Conservation (phyloP, 2,888 invertebrate species). For the Campaea margaritaria region DNA sequence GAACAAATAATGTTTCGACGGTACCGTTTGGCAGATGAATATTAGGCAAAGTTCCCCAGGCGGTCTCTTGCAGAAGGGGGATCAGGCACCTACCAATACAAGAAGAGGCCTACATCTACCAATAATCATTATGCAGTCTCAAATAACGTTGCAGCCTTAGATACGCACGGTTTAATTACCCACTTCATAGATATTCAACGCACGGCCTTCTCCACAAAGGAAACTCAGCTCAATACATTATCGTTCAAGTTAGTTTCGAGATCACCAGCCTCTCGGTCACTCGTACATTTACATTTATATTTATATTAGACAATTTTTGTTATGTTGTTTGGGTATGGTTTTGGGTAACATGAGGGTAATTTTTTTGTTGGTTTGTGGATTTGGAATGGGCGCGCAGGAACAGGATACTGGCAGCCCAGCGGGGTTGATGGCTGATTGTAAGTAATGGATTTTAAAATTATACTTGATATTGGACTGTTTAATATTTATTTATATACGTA, state of each 20-base stretch:
- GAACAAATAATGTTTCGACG: no score
- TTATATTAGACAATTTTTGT: constrained; percentile 15
- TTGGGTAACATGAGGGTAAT: constrained; percentile 28
- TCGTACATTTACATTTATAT: constrained; percentile 38
- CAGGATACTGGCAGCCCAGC: constrained; percentile 65
- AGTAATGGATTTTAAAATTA: constrained; percentile 49
- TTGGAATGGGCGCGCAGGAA: constrained; percentile 48
- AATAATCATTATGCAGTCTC: constrained; percentile 21
- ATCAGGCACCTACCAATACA: no score
- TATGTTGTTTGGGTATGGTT: constrained; percentile 18
- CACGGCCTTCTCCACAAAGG: constrained; percentile 53
- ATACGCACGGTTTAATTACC: constrained; percentile 40
- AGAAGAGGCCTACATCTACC: not conserved
- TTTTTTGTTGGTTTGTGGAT: constrained; percentile 40
- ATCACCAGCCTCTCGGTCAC: constrained; percentile 49
- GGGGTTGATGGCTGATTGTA: constrained; percentile 72
- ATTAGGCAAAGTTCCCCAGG: no score
- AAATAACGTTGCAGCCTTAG: constrained; percentile 34
- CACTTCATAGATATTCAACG: constrained; percentile 36
- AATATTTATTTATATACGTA: no score
- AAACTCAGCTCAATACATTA: constrained; percentile 58
- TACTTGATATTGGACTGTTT: not conserved
- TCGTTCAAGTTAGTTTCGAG: constrained; percentile 50
- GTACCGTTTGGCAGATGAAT: no score
- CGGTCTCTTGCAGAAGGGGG: no score